Evolutionary conservation across 2,113 vertebrate genomes (phyloP).

Genomic region (Colius striatus): DNA sequence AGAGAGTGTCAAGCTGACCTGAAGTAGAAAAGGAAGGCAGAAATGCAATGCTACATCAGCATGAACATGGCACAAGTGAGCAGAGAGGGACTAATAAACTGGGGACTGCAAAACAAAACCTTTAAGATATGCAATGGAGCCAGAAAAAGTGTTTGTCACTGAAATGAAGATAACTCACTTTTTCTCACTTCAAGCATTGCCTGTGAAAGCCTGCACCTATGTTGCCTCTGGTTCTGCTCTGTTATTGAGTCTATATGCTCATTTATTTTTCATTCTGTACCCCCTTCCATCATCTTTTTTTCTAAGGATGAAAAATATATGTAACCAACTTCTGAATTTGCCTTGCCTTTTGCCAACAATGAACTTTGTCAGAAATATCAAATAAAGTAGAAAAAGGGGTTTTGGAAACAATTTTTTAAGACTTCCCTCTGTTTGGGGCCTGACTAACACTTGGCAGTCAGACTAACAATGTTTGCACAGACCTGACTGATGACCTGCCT

Average conservation of each 20-base stretch:
- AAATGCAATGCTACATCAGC: background rate
- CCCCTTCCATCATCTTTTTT: background rate
- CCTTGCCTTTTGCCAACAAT: background rate
- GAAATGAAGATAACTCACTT: background rate
- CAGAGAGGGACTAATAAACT: background rate
- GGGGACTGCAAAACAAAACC: background rate
- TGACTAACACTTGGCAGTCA: background rate
- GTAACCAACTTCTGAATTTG: background rate
- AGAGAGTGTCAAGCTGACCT: background rate
- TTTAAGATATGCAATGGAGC: background rate
- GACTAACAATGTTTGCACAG: background rate
- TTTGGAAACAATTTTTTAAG: background rate
- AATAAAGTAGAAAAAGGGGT: background rate
- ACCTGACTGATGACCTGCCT: background rate
- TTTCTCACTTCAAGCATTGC: rapidly evolving
- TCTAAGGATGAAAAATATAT: background rate
- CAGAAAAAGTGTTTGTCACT: background rate
- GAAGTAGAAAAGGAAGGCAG: background rate
- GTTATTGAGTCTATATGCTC: background rate
- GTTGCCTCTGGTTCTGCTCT: background rate
- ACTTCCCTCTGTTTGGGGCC: background rate
- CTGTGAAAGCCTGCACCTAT: background rate
- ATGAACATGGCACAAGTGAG: background rate
- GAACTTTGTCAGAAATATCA: background rate
- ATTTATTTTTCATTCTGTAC: background rate